phyloP scores from a whole-genome alignment of 2,888 invertebrate genomes.

The Masnerella sp. region DNA sequence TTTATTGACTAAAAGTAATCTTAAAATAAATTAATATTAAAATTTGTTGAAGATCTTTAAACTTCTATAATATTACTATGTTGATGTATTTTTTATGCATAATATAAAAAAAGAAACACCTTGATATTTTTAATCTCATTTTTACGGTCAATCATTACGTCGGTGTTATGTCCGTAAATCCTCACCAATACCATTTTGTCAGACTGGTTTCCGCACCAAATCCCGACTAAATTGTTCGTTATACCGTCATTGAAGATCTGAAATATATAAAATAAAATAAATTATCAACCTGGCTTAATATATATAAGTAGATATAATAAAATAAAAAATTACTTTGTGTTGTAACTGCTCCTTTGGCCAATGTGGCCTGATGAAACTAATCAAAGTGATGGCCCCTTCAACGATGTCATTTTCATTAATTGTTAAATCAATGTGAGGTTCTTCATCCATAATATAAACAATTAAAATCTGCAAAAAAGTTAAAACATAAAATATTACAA shows the following conservation, averaged over 20 bases:
- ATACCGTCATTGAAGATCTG: conserved; percentile 96
- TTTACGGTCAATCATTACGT: conserved; percentile 92
- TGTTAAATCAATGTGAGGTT: conserved; percentile 80
- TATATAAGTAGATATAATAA: too few species aligned
- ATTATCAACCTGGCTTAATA: background rate
- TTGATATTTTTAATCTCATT: conserved; percentile 83
- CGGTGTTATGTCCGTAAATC: conserved; percentile 95
- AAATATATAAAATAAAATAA: conserved; percentile 45
- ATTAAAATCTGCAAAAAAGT: conserved; percentile 6
- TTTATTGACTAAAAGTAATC: too few species aligned
- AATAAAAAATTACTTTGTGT: conserved; percentile 82
- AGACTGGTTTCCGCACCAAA: conserved; percentile 75
- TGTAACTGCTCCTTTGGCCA: conserved; percentile 84
- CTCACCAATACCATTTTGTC: conserved; percentile 88
- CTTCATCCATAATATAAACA: conserved; percentile 55
- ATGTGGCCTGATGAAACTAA: conserved; percentile 83
- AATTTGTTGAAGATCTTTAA: too few species aligned
- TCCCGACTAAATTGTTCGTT: conserved; percentile 92
- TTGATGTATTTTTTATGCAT: too few species aligned
- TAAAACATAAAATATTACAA: background rate
- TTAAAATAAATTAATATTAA: too few species aligned
- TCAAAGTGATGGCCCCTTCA: conserved; percentile 83
- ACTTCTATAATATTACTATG: too few species aligned
- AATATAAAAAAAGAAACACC: conserved; percentile 64
- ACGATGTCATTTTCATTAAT: conserved; percentile 84